A percentile compares a stretch with the other conserved stretches of the same genome.
Evolutionary conservation across 35 echinoderm and acorn worm species (phyloP).

Genomic region (Hemicentrotus pulcherrimus): DNA sequence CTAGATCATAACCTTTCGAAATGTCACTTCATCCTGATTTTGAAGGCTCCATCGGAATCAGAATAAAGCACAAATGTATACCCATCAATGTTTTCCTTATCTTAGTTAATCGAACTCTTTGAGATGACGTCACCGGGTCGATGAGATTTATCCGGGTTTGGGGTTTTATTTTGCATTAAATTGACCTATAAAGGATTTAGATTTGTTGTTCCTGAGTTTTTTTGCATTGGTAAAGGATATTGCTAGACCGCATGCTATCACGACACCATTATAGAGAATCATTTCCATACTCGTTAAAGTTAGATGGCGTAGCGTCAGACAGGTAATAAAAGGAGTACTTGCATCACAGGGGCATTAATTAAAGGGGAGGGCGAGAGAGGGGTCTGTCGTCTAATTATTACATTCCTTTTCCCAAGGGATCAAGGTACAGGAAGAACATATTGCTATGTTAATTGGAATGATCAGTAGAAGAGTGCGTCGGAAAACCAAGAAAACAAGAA

Average conservation of each 20-base stretch:
- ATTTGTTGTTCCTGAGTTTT: background rate
- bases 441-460: too few relatives aligned
- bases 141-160: background rate
- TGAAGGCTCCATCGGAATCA: background rate
- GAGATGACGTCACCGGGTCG: background rate
- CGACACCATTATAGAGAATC: background rate
- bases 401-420: too few relatives aligned
- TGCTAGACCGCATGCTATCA: background rate
- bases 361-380: too few relatives aligned
- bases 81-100: background rate
- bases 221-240: background rate
- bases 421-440: too few relatives aligned
- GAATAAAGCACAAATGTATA: background rate
- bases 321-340: too few relatives aligned
- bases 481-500: background rate
- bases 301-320: too few relatives aligned
- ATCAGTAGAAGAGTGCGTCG: too few relatives aligned
- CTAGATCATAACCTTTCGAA: slow-evolving; percentile 11
- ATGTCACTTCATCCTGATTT: background rate
- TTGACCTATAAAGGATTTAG: background rate
- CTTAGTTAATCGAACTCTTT: background rate
- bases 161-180: background rate
- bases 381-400: too few relatives aligned
- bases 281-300: background rate
- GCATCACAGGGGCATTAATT: background rate